These are phyloP conservation scores for Leptothorax acervorum DNA, from an alignment of 2,888 invertebrate genomes.

Conservation along the genomic window DNA sequence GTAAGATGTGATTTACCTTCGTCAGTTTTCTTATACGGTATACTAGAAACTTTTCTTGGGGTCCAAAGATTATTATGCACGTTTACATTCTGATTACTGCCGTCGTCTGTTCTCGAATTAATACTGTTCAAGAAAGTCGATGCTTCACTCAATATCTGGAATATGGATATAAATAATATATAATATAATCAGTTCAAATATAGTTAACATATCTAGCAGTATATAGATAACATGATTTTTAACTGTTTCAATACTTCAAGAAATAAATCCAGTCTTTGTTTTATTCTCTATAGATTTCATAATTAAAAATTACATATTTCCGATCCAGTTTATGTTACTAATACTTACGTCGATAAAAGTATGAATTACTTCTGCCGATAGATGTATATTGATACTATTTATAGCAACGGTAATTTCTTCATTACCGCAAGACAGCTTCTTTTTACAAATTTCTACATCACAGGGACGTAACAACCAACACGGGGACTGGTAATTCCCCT, in stretches of 20 bases:
- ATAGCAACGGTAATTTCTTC: slow-evolving; percentile 89
- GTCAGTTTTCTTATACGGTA: slow-evolving; percentile 78
- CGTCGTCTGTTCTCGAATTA: slow-evolving; percentile 82
- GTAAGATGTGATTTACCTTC: slow-evolving; percentile 61
- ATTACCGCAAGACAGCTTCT: slow-evolving; percentile 89
- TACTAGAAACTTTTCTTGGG: slow-evolving; percentile 88
- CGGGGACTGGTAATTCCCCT: slow-evolving; percentile 87
- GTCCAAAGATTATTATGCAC: slow-evolving; percentile 90
- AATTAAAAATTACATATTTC: neutral
- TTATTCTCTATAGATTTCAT: neutral
- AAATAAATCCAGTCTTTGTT: neutral
- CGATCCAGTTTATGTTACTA: neutral
- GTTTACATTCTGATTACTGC: slow-evolving; percentile 70
- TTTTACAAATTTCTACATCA: slow-evolving; percentile 90
- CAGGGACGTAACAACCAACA: slow-evolving; percentile 89
- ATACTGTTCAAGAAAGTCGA: slow-evolving; percentile 86
- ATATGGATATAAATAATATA: slow-evolving; percentile 42
- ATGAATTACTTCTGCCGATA: slow-evolving; percentile 91
- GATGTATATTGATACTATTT: slow-evolving; percentile 90
- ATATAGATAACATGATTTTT: neutral
- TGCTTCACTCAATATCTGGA: slow-evolving; percentile 87
- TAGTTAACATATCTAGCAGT: neutral
- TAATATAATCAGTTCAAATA: neutral
- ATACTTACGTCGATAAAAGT: slow-evolving; percentile 88
- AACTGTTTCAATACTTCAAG: neutral